Conservation (phyloP, 2,888 invertebrate species). For the Habroteleia sp. region DNA sequence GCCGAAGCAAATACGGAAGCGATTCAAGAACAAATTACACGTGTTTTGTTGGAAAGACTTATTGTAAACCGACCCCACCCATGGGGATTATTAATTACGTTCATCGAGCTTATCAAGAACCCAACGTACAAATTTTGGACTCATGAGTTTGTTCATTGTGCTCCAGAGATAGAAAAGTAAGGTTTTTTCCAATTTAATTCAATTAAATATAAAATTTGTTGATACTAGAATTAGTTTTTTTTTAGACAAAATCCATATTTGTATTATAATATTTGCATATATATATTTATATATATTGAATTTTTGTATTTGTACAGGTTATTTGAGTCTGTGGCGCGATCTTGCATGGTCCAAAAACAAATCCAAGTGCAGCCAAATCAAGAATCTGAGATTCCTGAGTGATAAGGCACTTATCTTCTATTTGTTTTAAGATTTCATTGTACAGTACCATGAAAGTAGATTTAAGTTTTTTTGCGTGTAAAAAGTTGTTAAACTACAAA, state of each 20-base stretch:
- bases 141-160: conserved; percentile 99
- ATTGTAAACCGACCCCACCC: conserved; percentile 99
- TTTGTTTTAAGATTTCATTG: conserved; percentile 70
- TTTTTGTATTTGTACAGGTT: conserved; percentile 83
- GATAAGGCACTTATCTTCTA: conserved; percentile 80
- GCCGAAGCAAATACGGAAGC: conserved; percentile 98
- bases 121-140: conserved; percentile 99
- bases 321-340: conserved; percentile 97
- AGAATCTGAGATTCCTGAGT: conserved; percentile 87
- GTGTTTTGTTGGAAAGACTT: conserved; percentile 96
- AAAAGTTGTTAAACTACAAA: conserved; percentile 78
- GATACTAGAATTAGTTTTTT: too few relatives aligned
- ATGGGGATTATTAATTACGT: conserved; percentile 99
- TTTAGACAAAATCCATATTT: too few relatives aligned
- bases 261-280: too few relatives aligned
- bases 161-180: conserved; percentile 99
- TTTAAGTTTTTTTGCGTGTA: conserved; percentile 75
- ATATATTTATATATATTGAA: too few relatives aligned
- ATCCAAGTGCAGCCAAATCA: conserved; percentile 83
- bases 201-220: too few relatives aligned
- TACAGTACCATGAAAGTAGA: conserved; percentile 76
- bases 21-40: conserved; percentile 98
- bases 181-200: conserved; percentile 77
- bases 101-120: conserved; percentile 99
- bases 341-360: conserved; percentile 94